Percentiles rank a stretch among this genome's conserved stretches.
Evolutionary conservation across 2,797 vertebrate genomes (phyloP).

Genomic region (Microtus agrestis): DNA sequence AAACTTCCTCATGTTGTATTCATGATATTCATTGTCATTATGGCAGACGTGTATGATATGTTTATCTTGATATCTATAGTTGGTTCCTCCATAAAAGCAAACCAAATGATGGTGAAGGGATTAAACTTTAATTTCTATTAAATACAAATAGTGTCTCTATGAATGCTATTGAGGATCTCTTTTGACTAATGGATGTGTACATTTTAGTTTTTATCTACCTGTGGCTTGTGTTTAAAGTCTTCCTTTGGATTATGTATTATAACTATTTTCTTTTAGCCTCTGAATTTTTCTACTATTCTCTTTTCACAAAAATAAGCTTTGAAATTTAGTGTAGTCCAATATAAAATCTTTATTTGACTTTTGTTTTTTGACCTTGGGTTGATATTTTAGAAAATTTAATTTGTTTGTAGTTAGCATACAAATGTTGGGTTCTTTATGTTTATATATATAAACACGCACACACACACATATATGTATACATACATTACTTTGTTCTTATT

Average conservation of each 20-base stretch:
- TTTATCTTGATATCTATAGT: constrained; percentile 5
- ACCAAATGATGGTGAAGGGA: not conserved
- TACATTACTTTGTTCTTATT: not conserved
- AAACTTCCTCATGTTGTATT: not conserved
- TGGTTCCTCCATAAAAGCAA: constrained; percentile 10
- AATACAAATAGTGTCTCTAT: not conserved
- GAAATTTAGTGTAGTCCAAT: not conserved
- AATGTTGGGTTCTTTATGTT: not conserved
- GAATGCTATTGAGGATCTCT: not conserved
- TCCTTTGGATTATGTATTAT: not conserved
- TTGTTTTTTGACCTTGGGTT: not conserved
- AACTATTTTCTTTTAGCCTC: not conserved
- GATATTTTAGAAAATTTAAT: not conserved
- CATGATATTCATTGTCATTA: not conserved
- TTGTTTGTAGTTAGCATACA: not conserved
- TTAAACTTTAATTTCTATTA: not conserved
- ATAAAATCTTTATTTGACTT: constrained; percentile 24
- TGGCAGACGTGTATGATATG: not conserved
- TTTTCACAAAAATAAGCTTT: constrained; percentile 46
- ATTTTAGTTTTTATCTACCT: not conserved
- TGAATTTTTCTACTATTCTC: not conserved
- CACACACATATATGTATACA: not conserved
- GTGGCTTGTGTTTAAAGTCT: not conserved
- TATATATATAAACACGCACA: not conserved
- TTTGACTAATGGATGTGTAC: constrained; percentile 7